Evolutionary conservation across 2,888 invertebrate species (phyloP), one percentile per base, ranked within the genome.

Genomic region (Stenodera caucasica): DNA sequence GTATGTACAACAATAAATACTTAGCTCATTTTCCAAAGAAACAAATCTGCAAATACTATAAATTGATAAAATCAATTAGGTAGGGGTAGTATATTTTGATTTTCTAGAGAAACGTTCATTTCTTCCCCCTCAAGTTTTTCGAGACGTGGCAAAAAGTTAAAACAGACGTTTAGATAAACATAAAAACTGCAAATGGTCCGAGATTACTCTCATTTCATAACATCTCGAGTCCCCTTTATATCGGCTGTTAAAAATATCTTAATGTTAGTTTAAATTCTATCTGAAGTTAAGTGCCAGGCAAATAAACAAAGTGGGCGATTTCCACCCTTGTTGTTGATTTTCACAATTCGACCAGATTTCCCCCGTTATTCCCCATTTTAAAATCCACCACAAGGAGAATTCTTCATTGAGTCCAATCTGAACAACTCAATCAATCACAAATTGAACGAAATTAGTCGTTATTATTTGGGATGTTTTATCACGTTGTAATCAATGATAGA

Each of bases 221-320:
- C 70, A 72, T 73, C 70, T 67, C 68, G 66, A 65, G 60, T 63
- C 72, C 73, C 75, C 72, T 75, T 77, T 77, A 77, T 74, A 75
- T 75, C 72, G 72, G 73, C 73, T 74, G 76, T 77, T 77, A 76
- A 78, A 78, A 78, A 78, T 77, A 78, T 78, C 77, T 78, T 78
- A 78, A 78, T 78, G 78, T 77, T 72, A 76, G 75, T 78, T 77
- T 76, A 77, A 77, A 78, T 76, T 78, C 76, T 75, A 77, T 78
- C 77, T 76, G 71, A 70, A 76, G 77, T 76, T 78, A 78, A 78
- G 77, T 78, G 76, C 75, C 73, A 71, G 75, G 75, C 75, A 77
- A 77, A 76, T 75, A 77, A 76, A 67, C 66, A 18, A 45, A 45
- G 21, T 63, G 58, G 61, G 57, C 52, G 52, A 52, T 52, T 52